Evolutionary conservation across 1,140 invertebrate species (phyloP).

Genomic region (Thaumatotibia leucotreta): DNA sequence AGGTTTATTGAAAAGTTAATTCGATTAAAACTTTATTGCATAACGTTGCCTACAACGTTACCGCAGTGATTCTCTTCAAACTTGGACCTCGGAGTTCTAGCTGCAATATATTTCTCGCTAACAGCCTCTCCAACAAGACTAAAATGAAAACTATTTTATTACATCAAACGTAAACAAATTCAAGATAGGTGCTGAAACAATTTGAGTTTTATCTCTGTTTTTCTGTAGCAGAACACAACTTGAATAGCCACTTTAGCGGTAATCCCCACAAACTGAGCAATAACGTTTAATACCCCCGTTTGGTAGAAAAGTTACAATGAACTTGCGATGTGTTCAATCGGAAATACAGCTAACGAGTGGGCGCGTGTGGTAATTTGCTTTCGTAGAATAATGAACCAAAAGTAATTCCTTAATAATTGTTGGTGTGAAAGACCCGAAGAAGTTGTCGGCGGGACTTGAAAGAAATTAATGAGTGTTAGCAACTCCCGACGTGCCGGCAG

Average conservation of each 20-base stretch:
- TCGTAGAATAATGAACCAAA: slow-evolving; percentile 45
- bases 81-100: slow-evolving; percentile 23
- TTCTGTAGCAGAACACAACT: neutral
- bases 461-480: slow-evolving; percentile 72
- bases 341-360: slow-evolving; percentile 33
- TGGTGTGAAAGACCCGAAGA: slow-evolving; percentile 40
- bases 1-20: slow-evolving; percentile 36
- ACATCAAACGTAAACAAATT: neutral
- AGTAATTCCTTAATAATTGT: slow-evolving; percentile 60
- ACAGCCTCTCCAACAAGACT: slow-evolving; percentile 15
- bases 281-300: slow-evolving; percentile 15
- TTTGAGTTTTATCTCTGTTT: neutral
- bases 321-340: slow-evolving; percentile 30
- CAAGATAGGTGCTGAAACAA: neutral
- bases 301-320: slow-evolving; percentile 29
- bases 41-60: slow-evolving; percentile 35
- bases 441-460: slow-evolving; percentile 59
- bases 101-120: slow-evolving; percentile 25
- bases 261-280: neutral
- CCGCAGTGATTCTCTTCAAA: slow-evolving; percentile 22
- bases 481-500: slow-evolving; percentile 65
- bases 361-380: slow-evolving; percentile 24
- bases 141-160: slow-evolving; percentile 7
- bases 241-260: neutral
- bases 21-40: slow-evolving; percentile 51